Percentiles rank a stretch among this genome's conserved stretches.
Evolutionary conservation across 2,888 invertebrate genomes (phyloP).

Genomic region (Stegana nigrithorax): DNA sequence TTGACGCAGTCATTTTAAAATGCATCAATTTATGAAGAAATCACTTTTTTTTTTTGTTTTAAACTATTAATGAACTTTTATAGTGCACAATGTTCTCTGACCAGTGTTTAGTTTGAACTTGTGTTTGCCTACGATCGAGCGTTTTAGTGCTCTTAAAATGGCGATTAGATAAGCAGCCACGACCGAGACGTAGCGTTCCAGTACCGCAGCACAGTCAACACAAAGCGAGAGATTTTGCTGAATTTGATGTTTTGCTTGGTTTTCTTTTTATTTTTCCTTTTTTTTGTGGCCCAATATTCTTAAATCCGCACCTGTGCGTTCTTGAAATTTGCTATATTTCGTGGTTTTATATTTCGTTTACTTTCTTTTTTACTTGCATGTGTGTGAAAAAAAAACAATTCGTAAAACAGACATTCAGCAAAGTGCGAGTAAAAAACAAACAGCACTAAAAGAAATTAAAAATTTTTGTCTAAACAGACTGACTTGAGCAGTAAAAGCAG

Average conservation of each 20-base stretch:
- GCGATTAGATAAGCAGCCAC: not conserved
- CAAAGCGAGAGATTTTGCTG: not conserved
- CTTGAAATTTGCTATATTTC: not conserved
- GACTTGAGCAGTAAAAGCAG: too few species aligned
- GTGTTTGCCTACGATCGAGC: not conserved
- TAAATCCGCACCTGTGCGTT: slow-evolving; percentile 4
- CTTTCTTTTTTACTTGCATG: not conserved
- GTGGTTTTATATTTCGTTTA: too few species aligned
- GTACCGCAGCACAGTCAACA: not conserved
- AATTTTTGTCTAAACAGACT: too few species aligned
- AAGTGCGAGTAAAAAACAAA: too few species aligned
- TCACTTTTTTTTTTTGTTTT: too few species aligned
- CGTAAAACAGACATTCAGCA: too few species aligned
- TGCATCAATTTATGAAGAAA: too few species aligned
- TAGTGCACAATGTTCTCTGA: slow-evolving; percentile 30
- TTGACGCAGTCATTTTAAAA: too few species aligned
- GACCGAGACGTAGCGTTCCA: not conserved
- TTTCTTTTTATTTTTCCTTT: too few species aligned
- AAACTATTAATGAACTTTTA: too few species aligned
- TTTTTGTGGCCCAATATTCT: too few species aligned
- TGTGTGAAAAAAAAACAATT: not conserved
- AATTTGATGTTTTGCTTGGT: not conserved
- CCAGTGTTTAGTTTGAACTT: not conserved
- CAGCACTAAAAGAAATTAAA: too few species aligned
- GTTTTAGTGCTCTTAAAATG: not conserved